Base-by-base conservation (phyloP, 2,797 vertebrate species). In the Danio choprae region DNA sequence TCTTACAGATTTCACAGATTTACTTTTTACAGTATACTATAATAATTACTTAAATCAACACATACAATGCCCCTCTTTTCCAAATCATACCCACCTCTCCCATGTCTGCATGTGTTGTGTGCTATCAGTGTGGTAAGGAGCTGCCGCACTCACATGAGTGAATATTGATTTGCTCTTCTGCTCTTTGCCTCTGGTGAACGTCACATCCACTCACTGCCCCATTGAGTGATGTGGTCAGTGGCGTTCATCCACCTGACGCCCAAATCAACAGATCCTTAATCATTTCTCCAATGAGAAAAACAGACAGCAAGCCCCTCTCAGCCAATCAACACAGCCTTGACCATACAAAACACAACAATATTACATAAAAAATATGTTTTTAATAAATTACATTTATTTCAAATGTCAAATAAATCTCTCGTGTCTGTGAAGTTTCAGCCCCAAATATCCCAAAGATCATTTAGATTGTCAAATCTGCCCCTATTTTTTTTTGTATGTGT, bases 141-240 rank as follows among this genome's bases (percentile, higher is more conserved):
- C 56, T 36, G 15, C 72, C 62, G 51, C 18, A 50, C 78, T 81
- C 76, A 81, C 80, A 80, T 69, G 79, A 77, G 59, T 80, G 63
- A 59, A 55, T 55, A 86, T 50, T 80, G 77, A 82, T 65, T 74
- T 50, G 46, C 58, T 46, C n/a, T 71, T 69, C 62, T 53, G 62
- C 67, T 67, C 18, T 63, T 77, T 36, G 56, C 77, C 82, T 79
- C 68, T 73, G 74, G 80, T 74, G 38, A 46, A 75, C 64, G 77
- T 84, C 82, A 81, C 64, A 78, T 82, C 74, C 56, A 71, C 69
- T 82, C 77, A 69, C 63, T 69, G 44, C 8, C 53, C 68, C 75
- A 55, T 62, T 68, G 64, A 82, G 63, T 74, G 80, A 80, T 84
- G 63, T 80, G 80, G 74, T 74, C 63, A 68, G 58, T 5, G 53